These are phyloP conservation scores for Heliconius ismenius DNA, from an alignment of 2,888 invertebrate genomes.

Conservation along the genomic window DNA sequence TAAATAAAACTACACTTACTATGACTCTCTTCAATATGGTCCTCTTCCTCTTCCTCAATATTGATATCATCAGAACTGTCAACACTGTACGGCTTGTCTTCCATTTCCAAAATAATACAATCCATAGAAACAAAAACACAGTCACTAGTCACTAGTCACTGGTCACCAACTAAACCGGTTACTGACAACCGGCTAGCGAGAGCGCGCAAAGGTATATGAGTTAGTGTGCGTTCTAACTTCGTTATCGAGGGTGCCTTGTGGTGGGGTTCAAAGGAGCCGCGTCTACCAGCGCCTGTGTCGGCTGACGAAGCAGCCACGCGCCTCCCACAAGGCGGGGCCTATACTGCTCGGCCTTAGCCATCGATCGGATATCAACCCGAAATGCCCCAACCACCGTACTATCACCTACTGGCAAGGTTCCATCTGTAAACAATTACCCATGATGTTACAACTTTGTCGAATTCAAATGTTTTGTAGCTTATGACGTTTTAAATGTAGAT, in stretches of 20 bases:
- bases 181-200: slow-evolving; percentile 78
- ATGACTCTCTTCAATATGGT: slow-evolving; percentile 70
- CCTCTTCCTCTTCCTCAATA: slow-evolving; percentile 75
- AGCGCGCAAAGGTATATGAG: slow-evolving; percentile 79
- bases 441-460: slow-evolving; percentile 58
- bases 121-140: slow-evolving; percentile 68
- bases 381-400: slow-evolving; percentile 57
- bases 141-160: slow-evolving; percentile 68
- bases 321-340: slow-evolving; percentile 79
- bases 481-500: slow-evolving; percentile 55
- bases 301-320: slow-evolving; percentile 76
- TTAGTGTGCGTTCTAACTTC: slow-evolving; percentile 68
- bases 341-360: slow-evolving; percentile 74
- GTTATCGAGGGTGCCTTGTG: slow-evolving; percentile 64
- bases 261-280: slow-evolving; percentile 77
- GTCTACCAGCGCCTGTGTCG: slow-evolving; percentile 69
- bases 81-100: slow-evolving; percentile 79
- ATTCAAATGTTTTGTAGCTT: slow-evolving; percentile 45
- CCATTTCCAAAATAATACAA: slow-evolving; percentile 71
- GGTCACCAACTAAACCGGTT: slow-evolving; percentile 75
- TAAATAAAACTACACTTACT: slow-evolving; percentile 58
- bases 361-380: slow-evolving; percentile 72
- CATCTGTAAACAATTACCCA: slow-evolving; percentile 39
- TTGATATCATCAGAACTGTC: slow-evolving; percentile 79
- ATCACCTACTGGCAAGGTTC: slow-evolving; percentile 56